Percentiles rank a stretch among this genome's conserved stretches.
phyloP scores from a whole-genome alignment of 2,113 vertebrate species.

The Entosphenus tridentatus region DNA sequence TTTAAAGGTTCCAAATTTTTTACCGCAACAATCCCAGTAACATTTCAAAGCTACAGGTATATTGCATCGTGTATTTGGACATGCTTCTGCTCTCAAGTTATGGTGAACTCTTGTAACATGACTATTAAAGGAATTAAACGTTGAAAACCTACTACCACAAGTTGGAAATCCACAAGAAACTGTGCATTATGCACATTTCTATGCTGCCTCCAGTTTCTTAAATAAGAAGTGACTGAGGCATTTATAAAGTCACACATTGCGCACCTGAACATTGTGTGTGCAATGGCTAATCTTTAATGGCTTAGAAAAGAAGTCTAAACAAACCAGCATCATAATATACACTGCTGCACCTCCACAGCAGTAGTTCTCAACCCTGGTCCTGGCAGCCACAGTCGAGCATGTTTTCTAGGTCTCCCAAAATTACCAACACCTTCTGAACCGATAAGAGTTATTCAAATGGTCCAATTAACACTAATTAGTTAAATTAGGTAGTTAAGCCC shows the following conservation, averaged over 20 bases:
- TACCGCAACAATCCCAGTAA: too few species aligned
- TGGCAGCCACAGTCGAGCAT: conserved; percentile 11
- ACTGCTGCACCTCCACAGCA: conserved; percentile 7
- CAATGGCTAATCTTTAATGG: too few species aligned
- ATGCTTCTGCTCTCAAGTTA: neutral
- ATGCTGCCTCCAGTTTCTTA: neutral
- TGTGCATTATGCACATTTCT: conserved; percentile 2
- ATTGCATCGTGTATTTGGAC: too few species aligned
- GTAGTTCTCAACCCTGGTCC: conserved; percentile 9
- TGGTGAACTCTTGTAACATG: conserved; percentile 8
- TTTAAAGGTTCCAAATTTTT: too few species aligned
- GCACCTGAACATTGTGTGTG: neutral
- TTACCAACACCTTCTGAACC: conserved; percentile 11
- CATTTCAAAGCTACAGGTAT: too few species aligned
- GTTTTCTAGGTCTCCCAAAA: conserved; percentile 8
- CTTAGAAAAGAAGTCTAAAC: conserved; percentile 5
- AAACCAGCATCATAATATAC: conserved; percentile 13
- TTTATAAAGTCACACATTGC: neutral
- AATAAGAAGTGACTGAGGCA: neutral
- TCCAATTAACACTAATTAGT: neutral
- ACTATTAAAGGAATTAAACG: conserved; percentile 9
- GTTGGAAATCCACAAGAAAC: conserved; percentile 7
- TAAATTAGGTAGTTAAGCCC: neutral
- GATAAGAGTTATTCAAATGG: neutral
- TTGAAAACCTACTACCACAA: conserved; percentile 8